Conservation (phyloP, 2,113 vertebrate genomes). For the mouse (Mus musculus) region DNA sequence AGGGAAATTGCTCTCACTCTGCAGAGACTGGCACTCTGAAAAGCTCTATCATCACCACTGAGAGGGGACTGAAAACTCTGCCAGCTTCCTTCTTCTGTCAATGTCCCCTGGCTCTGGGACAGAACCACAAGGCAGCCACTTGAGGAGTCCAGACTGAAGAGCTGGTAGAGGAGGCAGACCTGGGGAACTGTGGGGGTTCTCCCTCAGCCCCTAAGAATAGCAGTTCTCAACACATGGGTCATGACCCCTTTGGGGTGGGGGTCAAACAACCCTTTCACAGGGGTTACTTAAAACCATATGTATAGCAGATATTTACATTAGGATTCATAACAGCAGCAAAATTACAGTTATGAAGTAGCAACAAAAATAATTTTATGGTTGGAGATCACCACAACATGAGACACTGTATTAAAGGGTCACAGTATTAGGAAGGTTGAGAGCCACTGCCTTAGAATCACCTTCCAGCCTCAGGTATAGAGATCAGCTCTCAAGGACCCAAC, state of each 20-base stretch:
- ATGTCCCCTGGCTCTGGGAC: not conserved
- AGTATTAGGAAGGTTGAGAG: not conserved
- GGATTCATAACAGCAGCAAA: not conserved
- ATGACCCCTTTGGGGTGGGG: not conserved
- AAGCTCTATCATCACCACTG: slow-evolving; percentile 61
- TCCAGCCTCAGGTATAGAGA: not conserved
- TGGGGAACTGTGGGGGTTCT: not conserved
- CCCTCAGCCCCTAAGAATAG: not conserved
- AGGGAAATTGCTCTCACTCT: slow-evolving; percentile 83
- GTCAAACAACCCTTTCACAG: not conserved
- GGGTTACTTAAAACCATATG: not conserved
- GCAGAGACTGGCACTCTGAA: slow-evolving; percentile 80
- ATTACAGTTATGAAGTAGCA: not conserved
- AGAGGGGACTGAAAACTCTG: slow-evolving; percentile 51
- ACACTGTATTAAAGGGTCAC: not conserved
- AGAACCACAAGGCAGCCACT: not conserved
- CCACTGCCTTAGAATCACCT: not conserved
- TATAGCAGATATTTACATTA: not conserved
- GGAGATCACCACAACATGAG: not conserved
- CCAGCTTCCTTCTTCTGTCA: not conserved
- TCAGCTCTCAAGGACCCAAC: not conserved
- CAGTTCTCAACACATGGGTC: not conserved
- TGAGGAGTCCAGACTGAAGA: not conserved
- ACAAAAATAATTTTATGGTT: not conserved
- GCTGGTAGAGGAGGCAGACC: not conserved